Evolutionary conservation across 2,797 vertebrate species (phyloP).

Genomic region (Enteromius radiatus): DNA sequence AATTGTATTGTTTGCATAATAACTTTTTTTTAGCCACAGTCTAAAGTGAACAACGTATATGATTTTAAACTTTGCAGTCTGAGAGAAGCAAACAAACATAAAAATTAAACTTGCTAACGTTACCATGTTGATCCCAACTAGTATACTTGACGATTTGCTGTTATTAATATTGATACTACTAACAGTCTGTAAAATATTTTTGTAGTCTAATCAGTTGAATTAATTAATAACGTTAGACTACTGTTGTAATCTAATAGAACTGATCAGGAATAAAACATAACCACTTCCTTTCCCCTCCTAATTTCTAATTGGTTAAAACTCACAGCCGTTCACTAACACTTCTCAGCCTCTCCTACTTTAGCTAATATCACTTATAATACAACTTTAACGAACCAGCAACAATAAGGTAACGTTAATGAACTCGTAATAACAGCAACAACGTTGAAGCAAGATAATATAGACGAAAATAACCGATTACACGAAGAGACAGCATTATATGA

Average conservation of each 20-base stretch:
- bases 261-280: not conserved
- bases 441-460: slow-evolving; percentile 3
- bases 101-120: not conserved
- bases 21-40: not conserved
- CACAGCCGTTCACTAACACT: not conserved
- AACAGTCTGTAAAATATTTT: not conserved
- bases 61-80: not conserved
- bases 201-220: not conserved
- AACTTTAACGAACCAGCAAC: not conserved
- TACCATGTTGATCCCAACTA: not conserved
- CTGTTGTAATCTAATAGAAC: not conserved
- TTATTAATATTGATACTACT: not conserved
- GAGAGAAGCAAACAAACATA: not conserved
- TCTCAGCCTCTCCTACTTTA: not conserved
- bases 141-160: not conserved
- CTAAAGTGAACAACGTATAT: not conserved
- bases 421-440: not conserved
- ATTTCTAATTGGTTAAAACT: not conserved
- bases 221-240: not conserved
- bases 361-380: not conserved
- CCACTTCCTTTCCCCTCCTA: not conserved
- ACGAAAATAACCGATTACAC: not conserved
- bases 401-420: not conserved
- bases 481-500: not conserved
- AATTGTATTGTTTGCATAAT: slow-evolving; percentile 2